Base-by-base conservation (phyloP, 2,797 vertebrate species). In the Hippopotamyrus pictus region DNA sequence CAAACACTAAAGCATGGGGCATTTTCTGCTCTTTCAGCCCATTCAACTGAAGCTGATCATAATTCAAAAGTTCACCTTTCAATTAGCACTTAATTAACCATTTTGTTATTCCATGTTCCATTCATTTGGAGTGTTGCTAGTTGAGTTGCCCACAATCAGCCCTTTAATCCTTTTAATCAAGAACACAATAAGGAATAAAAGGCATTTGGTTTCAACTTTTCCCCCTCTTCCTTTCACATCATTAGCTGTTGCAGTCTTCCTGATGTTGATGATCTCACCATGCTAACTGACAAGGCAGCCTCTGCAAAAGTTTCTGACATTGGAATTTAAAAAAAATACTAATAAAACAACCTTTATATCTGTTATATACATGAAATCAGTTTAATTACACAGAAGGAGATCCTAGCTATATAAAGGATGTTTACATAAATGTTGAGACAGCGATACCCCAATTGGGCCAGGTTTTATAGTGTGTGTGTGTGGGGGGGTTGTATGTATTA, bases 21-120 rank as follows among this genome's bases (percentile, higher is more conserved):
- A 17, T 50, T 37, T 86, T 25, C 33, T 33, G n/a, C 19, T 44
- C 17, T 22, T 29, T 41, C 7, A 44, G 54, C 7, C 9, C 6
- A 54, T 41, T 88, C 53, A 37, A 33, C 29, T 65, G 62, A 19
- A 86, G 22, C 85, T 59, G 51, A 54, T 41, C 46, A 62, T 62
- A 76, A 25, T 7, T 48, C 6, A 82, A 5, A 11, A 19, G 2
- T 46, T 44, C 41, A 79, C 50, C 65, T 54, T 87, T 59, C 14
- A 88, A 83, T 88, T 83, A 82, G 8, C 73, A 82, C 69, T 57
- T 88, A 83, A 88, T 84, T 22, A 65, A 50, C 53, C 41, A 33
- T 25, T 62, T 1, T 6, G 41, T 82, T 62, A 62, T 29, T 62
- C 86, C 54, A 65, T 33, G 48, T 57, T 89, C 22, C 17, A 14